Base-by-base conservation (phyloP, 2,797 vertebrate genomes). In the Babyrousa celebensis region DNA sequence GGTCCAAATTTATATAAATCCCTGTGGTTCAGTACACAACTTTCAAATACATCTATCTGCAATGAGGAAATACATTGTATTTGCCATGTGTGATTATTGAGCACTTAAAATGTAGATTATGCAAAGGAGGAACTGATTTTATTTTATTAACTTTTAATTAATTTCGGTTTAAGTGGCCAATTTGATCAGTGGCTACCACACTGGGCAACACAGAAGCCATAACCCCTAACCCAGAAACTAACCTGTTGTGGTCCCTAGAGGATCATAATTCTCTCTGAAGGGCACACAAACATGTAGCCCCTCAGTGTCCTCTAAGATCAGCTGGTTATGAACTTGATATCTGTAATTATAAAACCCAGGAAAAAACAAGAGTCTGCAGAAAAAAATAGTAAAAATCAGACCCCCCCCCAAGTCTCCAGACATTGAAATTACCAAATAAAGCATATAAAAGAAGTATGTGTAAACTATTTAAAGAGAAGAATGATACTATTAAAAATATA, bases 61-160 rank as follows among this genome's bases (percentile, higher is more conserved):
- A 67, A 1, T 1, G 2, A 23, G 0, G 25, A 48, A 14, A 20
- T 12, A 32, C 4, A 0, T 2, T 18, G 1, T 1, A n/a, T 18
- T 25, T 12, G 29, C 52, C 36, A 36, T 9, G 9, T 48, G 70
- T 52, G 62, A 11, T 9, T 18, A 12, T 0, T 11, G 23, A 60
- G 62, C 23, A 14, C 62, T 77, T 36, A 12, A 65, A n/a, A 6
- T 32, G 27, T 3, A 7, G 27, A 27, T 54, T 43, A 4, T 29
- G 32, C 12, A 11, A 68, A 67, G 18, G 52, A 68, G 23, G 10
- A 77, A 18, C 17, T 36, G 14, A 60, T 10, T 48, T 83, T 27
- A 43, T 20, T 23, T 23, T 60, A 60, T 43, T 82, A 27, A 11
- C n/a, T 21, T 52, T 25, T 36, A 23, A n/a, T n/a, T 36, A 11